Evolutionary conservation across 2,797 vertebrate genomes (phyloP).

Genomic region (Hippocampus kuda): DNA sequence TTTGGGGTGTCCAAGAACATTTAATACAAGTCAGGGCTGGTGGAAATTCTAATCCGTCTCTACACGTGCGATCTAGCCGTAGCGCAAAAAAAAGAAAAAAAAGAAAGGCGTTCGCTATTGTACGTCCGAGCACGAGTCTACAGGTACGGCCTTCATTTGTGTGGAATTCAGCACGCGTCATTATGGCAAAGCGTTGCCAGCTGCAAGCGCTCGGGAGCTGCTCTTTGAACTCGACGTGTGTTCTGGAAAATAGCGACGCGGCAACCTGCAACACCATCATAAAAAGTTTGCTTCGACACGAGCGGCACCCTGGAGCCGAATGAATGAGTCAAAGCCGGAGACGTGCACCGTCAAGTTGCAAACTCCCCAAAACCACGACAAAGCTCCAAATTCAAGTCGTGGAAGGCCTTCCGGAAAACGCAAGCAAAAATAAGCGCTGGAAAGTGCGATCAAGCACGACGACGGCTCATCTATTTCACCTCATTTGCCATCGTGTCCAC

Average conservation of each 20-base stretch:
- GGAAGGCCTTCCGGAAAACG: too few species aligned
- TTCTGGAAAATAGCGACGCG: slow-evolving; percentile 54
- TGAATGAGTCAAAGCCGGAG: too few species aligned
- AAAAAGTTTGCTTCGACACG: slow-evolving; percentile 48
- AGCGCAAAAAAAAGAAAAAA: not conserved
- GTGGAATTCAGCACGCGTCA: slow-evolving; percentile 62
- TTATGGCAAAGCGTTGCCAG: slow-evolving; percentile 70
- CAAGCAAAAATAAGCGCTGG: too few species aligned
- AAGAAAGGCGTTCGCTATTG: not conserved
- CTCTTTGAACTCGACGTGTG: slow-evolving; percentile 67
- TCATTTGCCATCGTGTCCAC: too few species aligned
- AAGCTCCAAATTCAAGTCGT: too few species aligned
- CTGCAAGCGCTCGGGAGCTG: slow-evolving; percentile 67
- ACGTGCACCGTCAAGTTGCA: too few species aligned
- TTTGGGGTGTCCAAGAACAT: too few species aligned
- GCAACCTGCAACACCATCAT: slow-evolving; percentile 39
- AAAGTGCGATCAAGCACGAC: too few species aligned
- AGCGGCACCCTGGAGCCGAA: slow-evolving; percentile 42
- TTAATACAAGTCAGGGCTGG: too few species aligned
- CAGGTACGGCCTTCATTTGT: slow-evolving; percentile 69
- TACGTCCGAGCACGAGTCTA: slow-evolving; percentile 16
- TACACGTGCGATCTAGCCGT: slow-evolving; percentile 17
- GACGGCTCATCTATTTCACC: too few species aligned
- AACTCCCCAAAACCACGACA: too few species aligned
- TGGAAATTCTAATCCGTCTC: slow-evolving; percentile 3